Base-by-base conservation (phyloP, 2,888 invertebrate species). In the Polymixis flavicincta region DNA sequence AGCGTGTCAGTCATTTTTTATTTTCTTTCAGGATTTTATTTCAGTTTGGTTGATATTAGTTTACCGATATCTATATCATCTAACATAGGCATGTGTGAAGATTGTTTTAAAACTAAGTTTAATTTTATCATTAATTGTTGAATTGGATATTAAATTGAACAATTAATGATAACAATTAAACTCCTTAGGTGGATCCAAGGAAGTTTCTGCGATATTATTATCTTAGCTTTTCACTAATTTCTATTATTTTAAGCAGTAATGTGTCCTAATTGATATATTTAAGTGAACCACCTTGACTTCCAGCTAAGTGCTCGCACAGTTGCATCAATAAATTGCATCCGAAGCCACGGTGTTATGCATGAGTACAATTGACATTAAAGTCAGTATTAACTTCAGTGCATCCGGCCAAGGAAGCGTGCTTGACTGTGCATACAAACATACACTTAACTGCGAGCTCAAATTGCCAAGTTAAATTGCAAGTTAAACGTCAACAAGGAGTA, bases 391-490 rank as follows among this genome's bases (percentile, higher is more conserved):
- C 81, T 84, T 57, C 59, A 48, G 59, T 32, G 50, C 32, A 66
- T 82, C 82, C 82, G 76, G 32, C 60, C 52, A 61, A 76, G 82
- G 82, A 83, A 83, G 45, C 54, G 76, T 83, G 82, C 85, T 83
- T 73, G 76, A 73, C 76, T 85, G 85, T 84, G 75, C 81, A 65
- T 61, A 71, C 32, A 84, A 73, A 84, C 82, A 83, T 84, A 60
- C 72, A 76, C 67, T 81, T 85, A 84, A 68, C 59, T 37, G 37
- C 63, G n/a, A 73, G 57, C 69, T 66, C 55, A 67, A 79, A 64
- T 60, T 59, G 65, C 81, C 14, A 66, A 70, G 66, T 59, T 80
- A 65, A 78, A 65, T 65, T 69, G 52, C 45, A 65, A 74, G 59
- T 69, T 75, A 63, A 72, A 72, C 76, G 64, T 68, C 37, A 68